Conservation (phyloP, 2,113 vertebrate genomes). For the Hassar affinis region DNA sequence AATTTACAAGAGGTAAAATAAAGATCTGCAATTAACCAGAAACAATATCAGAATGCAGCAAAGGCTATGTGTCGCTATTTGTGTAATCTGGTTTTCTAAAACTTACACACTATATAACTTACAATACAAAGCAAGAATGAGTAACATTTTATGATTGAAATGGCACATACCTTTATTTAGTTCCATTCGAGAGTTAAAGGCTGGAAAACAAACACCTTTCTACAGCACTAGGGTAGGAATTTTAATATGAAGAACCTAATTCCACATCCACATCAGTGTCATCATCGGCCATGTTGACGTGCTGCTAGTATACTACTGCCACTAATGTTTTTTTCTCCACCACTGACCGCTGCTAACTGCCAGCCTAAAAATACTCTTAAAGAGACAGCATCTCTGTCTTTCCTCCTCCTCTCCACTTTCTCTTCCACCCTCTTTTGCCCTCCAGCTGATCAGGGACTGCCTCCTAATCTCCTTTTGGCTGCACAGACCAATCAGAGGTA, state of each 20-base stretch:
- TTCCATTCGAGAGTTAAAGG: neutral
- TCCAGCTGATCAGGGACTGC: constrained; percentile 57
- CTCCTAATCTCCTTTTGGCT: constrained; percentile 58
- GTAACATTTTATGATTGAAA: neutral
- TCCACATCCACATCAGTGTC: constrained; percentile 53
- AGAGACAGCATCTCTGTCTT: constrained; percentile 61
- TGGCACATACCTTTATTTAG: constrained; percentile 52
- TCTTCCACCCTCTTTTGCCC: constrained; percentile 1
- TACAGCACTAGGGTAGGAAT: neutral
- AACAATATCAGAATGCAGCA: neutral
- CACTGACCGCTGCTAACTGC: constrained; percentile 72
- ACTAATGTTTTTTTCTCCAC: constrained; percentile 66
- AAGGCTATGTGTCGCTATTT: neutral
- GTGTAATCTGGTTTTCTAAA: neutral
- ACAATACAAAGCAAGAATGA: neutral
- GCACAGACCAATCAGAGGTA: constrained; percentile 58
- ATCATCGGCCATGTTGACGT: constrained; percentile 65
- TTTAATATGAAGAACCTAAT: constrained; percentile 26
- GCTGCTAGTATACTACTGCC: constrained; percentile 62
- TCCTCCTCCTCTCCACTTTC: constrained; percentile 26
- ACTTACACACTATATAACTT: constrained; percentile 4
- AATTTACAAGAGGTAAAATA: constrained; percentile 74
- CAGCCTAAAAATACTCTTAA: constrained; percentile 81
- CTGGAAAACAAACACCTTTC: neutral
- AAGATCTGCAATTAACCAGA: constrained; percentile 39